Base-by-base conservation (phyloP, 2,888 invertebrate species). In the Melipona bicolor region DNA sequence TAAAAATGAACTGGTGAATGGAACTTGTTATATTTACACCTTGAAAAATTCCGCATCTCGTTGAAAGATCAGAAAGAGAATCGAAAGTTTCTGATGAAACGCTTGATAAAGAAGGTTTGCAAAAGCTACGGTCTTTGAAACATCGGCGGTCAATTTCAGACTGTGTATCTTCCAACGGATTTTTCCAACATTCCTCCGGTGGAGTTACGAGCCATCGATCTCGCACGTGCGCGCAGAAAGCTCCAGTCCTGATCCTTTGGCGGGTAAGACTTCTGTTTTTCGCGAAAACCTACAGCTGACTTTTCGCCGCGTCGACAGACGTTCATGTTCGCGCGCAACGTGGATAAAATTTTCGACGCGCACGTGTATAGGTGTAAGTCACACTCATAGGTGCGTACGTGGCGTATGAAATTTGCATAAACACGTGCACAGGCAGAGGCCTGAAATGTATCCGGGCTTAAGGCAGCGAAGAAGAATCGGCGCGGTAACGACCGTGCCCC, bases 321-420 rank as follows among this genome's bases (percentile, higher is more conserved):
- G 0, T 78, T 79, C 81, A 81, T 70, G 78, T 81, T 84, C 78
- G 50, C 77, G 36, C 9, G 68, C 67, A 50, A 72, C 74, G 64
- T 36, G 68, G 64, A 81, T 86, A 84, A 84, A 76, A 73, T 75
- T 9, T 80, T 70, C 81, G 81, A 74, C 36, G 76, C 54, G 71
- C 69, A 1, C 54, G 32, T 71, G 32, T 71, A 32, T 36, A 49
- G 62, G 27, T 74, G 67, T 75, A 68, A 76, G 84, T 77, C 81
- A 69, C 81, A 75, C 73, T 27, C 27, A 1, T 27, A 32, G 76
- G n/a, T 77, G 74, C 74, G n/a, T 21, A 49, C 85, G 54, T 81
- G 61, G n/a, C 9, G 9, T 43, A 43, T 43, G 52, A 54, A 69
- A 82, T 79, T 79, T 77, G 77, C 79, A 85, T 85, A 84, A 84